Conservation (phyloP, 2,888 invertebrate species). For the Hesperia comma region DNA sequence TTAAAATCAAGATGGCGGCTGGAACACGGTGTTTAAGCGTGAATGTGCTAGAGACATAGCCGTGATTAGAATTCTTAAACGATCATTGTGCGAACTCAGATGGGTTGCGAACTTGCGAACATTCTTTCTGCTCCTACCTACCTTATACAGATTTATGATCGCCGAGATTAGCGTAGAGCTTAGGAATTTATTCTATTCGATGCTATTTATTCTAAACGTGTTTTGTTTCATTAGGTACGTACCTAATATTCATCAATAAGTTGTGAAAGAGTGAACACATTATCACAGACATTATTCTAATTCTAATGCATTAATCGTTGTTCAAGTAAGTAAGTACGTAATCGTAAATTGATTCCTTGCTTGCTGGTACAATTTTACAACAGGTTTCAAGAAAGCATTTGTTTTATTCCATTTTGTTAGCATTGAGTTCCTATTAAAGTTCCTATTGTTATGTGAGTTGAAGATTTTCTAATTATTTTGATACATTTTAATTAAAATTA, state of each 20-base stretch:
- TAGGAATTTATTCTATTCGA: constrained; percentile 32
- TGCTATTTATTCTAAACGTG: constrained; percentile 6
- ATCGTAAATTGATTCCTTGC: too few species aligned
- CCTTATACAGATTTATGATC: constrained; percentile 35
- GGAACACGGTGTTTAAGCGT: constrained; percentile 48
- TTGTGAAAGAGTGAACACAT: too few species aligned
- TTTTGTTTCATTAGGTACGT: not conserved
- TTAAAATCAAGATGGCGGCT: constrained; percentile 28
- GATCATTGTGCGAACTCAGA: constrained; percentile 43
- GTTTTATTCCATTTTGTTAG: too few species aligned
- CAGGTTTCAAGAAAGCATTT: too few species aligned
- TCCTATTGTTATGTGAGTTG: too few species aligned
- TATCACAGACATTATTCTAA: too few species aligned
- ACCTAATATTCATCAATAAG: not conserved
- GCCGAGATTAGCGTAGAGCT: constrained; percentile 34
- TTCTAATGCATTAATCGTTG: too few species aligned
- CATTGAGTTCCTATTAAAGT: too few species aligned
- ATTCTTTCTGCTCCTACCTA: constrained; percentile 46
- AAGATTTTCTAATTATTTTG: too few species aligned
- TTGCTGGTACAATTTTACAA: too few species aligned
- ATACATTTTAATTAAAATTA: too few species aligned
- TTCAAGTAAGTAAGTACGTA: too few species aligned
- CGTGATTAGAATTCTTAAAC: constrained; percentile 63
- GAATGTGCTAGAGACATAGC: constrained; percentile 50
- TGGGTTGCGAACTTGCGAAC: constrained; percentile 44